Percentiles rank a stretch among this genome's conserved stretches.
Evolutionary conservation across 1,140 invertebrate genomes (phyloP).

Genomic region (Sitobion miscanthi): DNA sequence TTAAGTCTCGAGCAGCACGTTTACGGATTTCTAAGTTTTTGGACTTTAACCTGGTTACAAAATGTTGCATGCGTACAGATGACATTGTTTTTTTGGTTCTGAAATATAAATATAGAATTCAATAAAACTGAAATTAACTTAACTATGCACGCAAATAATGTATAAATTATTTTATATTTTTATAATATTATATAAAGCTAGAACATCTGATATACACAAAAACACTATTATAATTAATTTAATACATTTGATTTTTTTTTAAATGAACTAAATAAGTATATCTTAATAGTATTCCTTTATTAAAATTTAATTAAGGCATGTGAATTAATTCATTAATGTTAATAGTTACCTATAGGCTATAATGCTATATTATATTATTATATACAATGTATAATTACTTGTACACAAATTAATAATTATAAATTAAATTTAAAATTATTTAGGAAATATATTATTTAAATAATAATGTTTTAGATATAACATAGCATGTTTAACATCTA

Average conservation of each 20-base stretch:
- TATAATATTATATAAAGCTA: neutral
- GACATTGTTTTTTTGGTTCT: slow-evolving; percentile 64
- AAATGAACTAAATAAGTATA: neutral
- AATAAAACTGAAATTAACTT: neutral
- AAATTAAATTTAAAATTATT: neutral
- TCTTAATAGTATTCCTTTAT: neutral
- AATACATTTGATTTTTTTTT: neutral
- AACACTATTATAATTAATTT: neutral
- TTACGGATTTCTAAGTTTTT: slow-evolving; percentile 82
- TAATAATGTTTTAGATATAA: neutral
- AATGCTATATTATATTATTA: no score
- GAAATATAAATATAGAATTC: neutral
- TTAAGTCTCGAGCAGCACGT: slow-evolving; percentile 86
- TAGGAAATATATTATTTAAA: neutral
- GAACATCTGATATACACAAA: neutral
- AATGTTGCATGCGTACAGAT: slow-evolving; percentile 74
- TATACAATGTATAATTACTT: neutral
- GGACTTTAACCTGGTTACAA: slow-evolving; percentile 87
- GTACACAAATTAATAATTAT: neutral
- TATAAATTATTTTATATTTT: neutral
- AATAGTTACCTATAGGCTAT: neutral
- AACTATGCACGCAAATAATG: neutral
- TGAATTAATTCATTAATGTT: neutral
- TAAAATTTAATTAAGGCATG: neutral
- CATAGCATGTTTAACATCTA: neutral